Base-by-base conservation (phyloP, 2,888 invertebrate species). In the Molorchus minor region DNA sequence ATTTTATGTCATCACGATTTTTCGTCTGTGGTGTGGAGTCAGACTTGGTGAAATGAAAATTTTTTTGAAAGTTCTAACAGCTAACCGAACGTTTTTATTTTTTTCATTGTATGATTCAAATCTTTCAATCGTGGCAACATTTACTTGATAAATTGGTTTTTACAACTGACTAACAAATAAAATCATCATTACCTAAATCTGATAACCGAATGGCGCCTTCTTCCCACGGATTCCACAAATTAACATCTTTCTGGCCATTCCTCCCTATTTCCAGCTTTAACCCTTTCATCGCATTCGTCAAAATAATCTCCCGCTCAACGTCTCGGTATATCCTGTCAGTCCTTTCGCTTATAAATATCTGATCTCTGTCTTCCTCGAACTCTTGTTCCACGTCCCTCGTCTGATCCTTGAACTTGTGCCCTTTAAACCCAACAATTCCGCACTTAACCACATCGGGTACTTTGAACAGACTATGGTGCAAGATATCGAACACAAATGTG, bases 401-500 rank as follows among this genome's bases (percentile, higher is more conserved):
- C 8, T 5, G n/a, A 10, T 44, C 36, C 30, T 16, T 21, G 29
- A 25, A 57, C 16, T 5, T 8, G 20, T 29, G 49, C 3, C 30
- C 36, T 4, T 56, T 41, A n/a, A 65, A 15, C 2, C 63, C 63
- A 8, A 41, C 1, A 25, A 65, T 55, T 13, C 46, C 52, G 29
- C 56, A 56, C 25, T 61, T 52, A 13, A 19, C 44, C 8, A 61
- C 38, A 44, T 62, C 58, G 10, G 53, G 38, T 17, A 62, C 56
- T 58, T 38, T 60, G 35, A 62, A 58, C 29, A 62, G 20, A n/a
- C 51, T 40, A 13, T 56, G 40, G 20, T 45, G 58, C 29, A 61
- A 35, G 5, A 60, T 44, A n/a, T 45, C 38, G 25, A 65, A 65
- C 2, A 25, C 13, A 25, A 65, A 55, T 17, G 58, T 56, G 16